Conservation (phyloP, 2,888 invertebrate species). For the Dryocosmus kuriphilus region DNA sequence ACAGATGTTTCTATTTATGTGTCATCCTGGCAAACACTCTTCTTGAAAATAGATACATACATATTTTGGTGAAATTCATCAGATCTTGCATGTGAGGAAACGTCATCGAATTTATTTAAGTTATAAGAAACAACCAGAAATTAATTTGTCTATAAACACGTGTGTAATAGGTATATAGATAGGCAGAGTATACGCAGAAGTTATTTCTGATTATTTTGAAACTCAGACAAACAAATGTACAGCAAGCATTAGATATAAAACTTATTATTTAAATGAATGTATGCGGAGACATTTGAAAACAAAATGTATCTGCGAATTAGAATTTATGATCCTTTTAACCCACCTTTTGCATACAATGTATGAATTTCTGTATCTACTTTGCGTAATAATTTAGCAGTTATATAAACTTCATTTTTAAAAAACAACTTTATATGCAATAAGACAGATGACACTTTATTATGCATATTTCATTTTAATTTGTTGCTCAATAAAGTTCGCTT, state of each 20-base stretch:
- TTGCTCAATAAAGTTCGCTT: no score
- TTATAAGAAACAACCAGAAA: not conserved
- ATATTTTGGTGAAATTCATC: not conserved
- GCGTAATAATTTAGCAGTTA: not conserved
- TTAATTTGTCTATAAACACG: slow-evolving; percentile 1
- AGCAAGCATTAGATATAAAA: not conserved
- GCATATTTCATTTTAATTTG: no score
- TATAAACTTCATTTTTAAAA: not conserved
- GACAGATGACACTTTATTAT: no score
- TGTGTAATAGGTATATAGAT: not conserved
- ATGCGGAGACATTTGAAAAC: not conserved
- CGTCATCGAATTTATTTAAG: slow-evolving; percentile 17
- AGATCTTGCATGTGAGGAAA: slow-evolving; percentile 9
- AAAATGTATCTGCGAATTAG: not conserved
- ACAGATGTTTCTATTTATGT: slow-evolving; percentile 37
- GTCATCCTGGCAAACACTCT: slow-evolving; percentile 6
- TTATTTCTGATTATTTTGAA: slow-evolving; percentile 3
- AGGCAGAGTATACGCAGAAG: not conserved
- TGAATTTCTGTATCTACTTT: not conserved
- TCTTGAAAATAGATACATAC: slow-evolving; percentile 30
- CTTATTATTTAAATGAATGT: not conserved
- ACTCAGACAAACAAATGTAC: not conserved
- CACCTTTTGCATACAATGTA: not conserved
- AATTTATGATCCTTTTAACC: not conserved
- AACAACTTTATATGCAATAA: not conserved